A percentile compares a stretch with the other conserved stretches of the same genome.
Evolutionary conservation across 2,797 vertebrate species (phyloP).

Genomic region (Merluccius polli): DNA sequence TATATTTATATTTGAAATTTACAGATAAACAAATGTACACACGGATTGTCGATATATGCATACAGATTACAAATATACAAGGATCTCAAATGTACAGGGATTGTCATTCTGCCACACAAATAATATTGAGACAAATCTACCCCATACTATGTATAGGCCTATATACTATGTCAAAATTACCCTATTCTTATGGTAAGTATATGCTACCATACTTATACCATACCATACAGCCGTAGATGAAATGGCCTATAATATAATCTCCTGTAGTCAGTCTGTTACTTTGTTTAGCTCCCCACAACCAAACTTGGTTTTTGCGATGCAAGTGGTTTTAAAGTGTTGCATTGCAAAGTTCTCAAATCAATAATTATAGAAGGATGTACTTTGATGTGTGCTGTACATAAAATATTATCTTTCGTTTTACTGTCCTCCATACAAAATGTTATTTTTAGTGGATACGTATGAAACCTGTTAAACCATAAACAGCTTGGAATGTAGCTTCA

Average conservation of each 20-base stretch:
- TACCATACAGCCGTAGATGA: background rate
- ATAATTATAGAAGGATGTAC: background rate
- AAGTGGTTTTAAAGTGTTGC: too few relatives aligned
- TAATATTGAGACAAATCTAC: background rate
- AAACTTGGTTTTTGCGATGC: background rate
- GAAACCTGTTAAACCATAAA: background rate
- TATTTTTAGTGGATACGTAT: background rate
- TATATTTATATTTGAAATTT: background rate
- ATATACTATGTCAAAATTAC: background rate
- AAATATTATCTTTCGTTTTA: background rate
- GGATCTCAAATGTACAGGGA: background rate
- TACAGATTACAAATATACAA: background rate
- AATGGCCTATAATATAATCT: background rate
- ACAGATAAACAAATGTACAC: background rate
- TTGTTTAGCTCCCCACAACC: background rate
- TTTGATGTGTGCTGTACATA: background rate
- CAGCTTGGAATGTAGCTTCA: background rate
- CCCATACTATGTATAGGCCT: too few relatives aligned
- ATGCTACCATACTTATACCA: background rate
- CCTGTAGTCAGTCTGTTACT: background rate
- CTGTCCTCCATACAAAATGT: background rate
- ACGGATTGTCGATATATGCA: background rate
- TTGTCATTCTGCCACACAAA: too few relatives aligned
- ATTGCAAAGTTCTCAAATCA: background rate
- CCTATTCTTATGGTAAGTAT: background rate